phyloP scores from a whole-genome alignment of 1,140 invertebrate genomes.

The Hesperophylax magnus region DNA sequence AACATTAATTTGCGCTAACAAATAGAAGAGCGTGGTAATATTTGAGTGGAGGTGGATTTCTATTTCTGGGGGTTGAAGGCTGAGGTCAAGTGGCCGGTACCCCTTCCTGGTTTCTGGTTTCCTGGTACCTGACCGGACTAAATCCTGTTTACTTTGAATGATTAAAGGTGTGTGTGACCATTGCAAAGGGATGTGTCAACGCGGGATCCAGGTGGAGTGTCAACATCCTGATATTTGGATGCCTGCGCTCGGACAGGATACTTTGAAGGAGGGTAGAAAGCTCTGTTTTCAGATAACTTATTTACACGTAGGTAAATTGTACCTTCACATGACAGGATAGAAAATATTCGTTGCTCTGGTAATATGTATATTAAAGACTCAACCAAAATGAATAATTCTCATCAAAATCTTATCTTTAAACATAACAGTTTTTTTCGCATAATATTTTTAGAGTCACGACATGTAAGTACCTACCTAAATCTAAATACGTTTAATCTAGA shows the following conservation, averaged over 20 bases:
- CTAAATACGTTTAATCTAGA: too few species aligned
- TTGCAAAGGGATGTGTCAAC: slow-evolving; percentile 48
- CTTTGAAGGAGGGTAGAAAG: slow-evolving; percentile 15
- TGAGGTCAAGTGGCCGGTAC: slow-evolving; percentile 30
- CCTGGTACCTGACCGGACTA: background rate
- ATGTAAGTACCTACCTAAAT: too few species aligned
- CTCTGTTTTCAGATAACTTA: slow-evolving; percentile 25
- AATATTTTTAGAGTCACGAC: too few species aligned
- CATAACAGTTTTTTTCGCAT: background rate
- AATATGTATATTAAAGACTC: background rate
- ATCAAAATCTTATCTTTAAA: background rate
- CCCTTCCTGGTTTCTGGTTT: too few species aligned
- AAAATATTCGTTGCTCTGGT: background rate
- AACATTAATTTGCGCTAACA: slow-evolving; percentile 54
- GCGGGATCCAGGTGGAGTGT: slow-evolving; percentile 44
- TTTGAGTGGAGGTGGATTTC: slow-evolving; percentile 33
- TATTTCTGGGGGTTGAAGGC: slow-evolving; percentile 21
- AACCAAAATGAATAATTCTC: background rate
- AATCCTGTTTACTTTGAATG: slow-evolving; percentile 56
- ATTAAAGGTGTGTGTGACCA: slow-evolving; percentile 56
- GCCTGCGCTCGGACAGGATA: slow-evolving; percentile 40
- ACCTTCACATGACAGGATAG: background rate
- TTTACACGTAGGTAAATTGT: background rate
- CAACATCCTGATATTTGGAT: slow-evolving; percentile 53
- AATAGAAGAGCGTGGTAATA: slow-evolving; percentile 52